Percentiles rank a stretch among this genome's conserved stretches.
These are phyloP conservation scores for Saccostrea cuccullata DNA, from an alignment of 1,140 invertebrate species.

Conservation along the genomic window DNA sequence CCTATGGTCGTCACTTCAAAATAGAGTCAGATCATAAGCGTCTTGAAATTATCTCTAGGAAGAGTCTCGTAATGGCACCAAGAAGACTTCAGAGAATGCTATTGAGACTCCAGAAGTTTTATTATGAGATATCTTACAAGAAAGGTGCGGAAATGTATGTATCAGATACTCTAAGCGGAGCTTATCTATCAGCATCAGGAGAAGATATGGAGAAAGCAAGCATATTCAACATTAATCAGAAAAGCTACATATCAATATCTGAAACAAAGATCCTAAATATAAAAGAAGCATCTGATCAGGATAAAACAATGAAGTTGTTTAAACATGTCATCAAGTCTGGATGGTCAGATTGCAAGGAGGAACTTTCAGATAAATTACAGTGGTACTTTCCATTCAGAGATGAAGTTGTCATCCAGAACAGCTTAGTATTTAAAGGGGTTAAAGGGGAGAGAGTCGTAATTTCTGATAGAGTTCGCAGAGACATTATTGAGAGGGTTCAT, in stretches of 20 bases:
- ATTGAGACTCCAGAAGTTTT: slow-evolving; percentile 77
- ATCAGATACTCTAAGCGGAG: slow-evolving; percentile 61
- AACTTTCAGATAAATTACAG: neutral
- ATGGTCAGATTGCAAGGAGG: slow-evolving; percentile 38
- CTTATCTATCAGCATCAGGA: neutral
- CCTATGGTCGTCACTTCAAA: slow-evolving; percentile 74
- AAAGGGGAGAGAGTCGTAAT: slow-evolving; percentile 56
- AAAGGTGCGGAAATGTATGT: slow-evolving; percentile 76
- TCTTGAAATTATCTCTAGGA: slow-evolving; percentile 76
- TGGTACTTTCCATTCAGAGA: slow-evolving; percentile 52
- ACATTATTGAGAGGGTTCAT: slow-evolving; percentile 49
- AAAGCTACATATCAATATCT: slow-evolving; percentile 2
- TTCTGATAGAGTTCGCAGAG: slow-evolving; percentile 38
- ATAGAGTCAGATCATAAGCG: slow-evolving; percentile 74
- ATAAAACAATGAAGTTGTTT: slow-evolving; percentile 16
- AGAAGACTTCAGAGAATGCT: slow-evolving; percentile 78
- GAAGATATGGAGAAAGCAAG: too few species aligned
- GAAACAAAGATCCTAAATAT: slow-evolving; percentile 1
- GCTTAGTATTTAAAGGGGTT: slow-evolving; percentile 57
- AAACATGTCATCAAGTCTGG: slow-evolving; percentile 16
- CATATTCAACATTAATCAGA: neutral
- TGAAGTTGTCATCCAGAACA: slow-evolving; percentile 59
- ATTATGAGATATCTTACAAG: slow-evolving; percentile 77
- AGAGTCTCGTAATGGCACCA: slow-evolving; percentile 75
- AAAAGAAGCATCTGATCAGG: neutral